Conservation (phyloP, 2,888 invertebrate genomes). For the Temnothorax unifasciatus region DNA sequence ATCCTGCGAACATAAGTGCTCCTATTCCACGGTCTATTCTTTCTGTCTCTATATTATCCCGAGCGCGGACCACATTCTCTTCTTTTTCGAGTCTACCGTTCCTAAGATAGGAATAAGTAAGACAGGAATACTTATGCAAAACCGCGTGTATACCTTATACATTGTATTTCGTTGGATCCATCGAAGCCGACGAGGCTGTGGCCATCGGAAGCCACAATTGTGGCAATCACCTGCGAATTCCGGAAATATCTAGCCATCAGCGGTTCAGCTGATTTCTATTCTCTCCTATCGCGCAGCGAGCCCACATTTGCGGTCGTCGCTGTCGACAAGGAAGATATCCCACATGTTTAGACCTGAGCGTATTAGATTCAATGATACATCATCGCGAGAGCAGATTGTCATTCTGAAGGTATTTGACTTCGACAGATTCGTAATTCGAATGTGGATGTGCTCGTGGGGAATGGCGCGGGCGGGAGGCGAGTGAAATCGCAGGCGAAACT, state of each 20-base stretch:
- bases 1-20: slow-evolving; percentile 46
- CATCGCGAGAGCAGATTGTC: neutral
- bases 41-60: slow-evolving; percentile 23
- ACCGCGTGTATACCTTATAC: slow-evolving; percentile 30
- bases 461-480: neutral
- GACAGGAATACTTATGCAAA: slow-evolving; percentile 46
- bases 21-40: slow-evolving; percentile 42
- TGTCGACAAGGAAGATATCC: slow-evolving; percentile 7
- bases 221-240: slow-evolving; percentile 68
- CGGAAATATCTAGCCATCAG: slow-evolving; percentile 59
- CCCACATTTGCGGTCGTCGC: slow-evolving; percentile 48
- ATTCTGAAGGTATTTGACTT: neutral
- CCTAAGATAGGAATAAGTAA: slow-evolving; percentile 12
- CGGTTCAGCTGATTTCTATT: slow-evolving; percentile 48
- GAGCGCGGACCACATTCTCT: neutral
- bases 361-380: slow-evolving; percentile 1
- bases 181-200: slow-evolving; percentile 49
- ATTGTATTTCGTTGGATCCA: slow-evolving; percentile 14
- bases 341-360: slow-evolving; percentile 11
- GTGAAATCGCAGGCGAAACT: slow-evolving; percentile 16
- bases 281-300: slow-evolving; percentile 44
- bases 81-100: neutral
- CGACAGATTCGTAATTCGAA: slow-evolving; percentile 1
- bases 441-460: neutral
- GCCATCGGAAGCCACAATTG: slow-evolving; percentile 59